phyloP scores from a whole-genome alignment of 2,113 vertebrate genomes.

The Pteruthius melanotis region DNA sequence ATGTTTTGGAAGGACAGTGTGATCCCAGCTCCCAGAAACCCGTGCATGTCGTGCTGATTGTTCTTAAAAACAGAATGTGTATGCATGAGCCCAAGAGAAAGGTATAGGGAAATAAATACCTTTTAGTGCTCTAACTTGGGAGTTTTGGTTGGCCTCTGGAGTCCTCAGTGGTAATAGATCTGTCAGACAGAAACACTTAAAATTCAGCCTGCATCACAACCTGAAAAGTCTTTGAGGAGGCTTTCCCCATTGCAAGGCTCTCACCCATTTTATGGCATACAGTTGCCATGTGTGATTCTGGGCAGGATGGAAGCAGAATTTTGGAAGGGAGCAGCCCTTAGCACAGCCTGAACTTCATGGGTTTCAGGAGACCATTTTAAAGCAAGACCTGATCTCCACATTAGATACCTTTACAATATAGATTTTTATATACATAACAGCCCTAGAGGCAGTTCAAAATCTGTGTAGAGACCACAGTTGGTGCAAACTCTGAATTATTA shows the following conservation, averaged over 20 bases:
- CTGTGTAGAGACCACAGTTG: not conserved
- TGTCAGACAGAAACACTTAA: not conserved
- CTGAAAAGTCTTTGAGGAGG: not conserved
- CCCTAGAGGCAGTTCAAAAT: not conserved
- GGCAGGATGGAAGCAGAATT: not conserved
- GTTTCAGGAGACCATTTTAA: not conserved
- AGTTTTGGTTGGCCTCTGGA: not conserved
- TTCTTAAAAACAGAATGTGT: not conserved
- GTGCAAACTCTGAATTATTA: constrained; percentile 23
- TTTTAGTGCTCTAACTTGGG: not conserved
- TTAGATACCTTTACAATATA: not conserved
- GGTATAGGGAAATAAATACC: not conserved
- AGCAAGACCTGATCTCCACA: not conserved
- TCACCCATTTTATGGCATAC: not conserved
- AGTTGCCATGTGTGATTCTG: not conserved
- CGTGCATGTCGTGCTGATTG: not conserved
- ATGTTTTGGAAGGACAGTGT: not conserved
- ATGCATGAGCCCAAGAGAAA: not conserved
- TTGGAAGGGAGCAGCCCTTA: not conserved
- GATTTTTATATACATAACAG: not conserved
- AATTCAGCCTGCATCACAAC: not conserved
- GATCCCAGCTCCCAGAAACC: not conserved
- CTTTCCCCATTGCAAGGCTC: not conserved
- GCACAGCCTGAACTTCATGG: not conserved
- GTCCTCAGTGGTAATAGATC: not conserved